Evolutionary conservation across 1,140 invertebrate genomes (phyloP).

Genomic region (Schmidtea mediterranea): DNA sequence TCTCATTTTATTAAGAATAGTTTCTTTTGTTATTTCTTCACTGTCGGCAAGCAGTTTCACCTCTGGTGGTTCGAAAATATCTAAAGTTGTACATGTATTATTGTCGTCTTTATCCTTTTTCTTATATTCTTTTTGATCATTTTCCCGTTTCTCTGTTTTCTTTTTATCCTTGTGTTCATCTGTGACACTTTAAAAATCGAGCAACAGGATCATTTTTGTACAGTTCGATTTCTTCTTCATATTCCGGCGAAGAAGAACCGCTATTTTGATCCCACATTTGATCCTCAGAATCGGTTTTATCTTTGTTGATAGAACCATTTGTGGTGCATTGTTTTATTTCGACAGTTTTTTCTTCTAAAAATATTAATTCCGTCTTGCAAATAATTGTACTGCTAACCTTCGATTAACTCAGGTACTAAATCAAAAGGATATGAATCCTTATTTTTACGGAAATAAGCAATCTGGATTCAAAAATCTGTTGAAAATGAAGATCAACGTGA

Average conservation of each 20-base stretch:
- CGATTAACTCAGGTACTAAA: neutral
- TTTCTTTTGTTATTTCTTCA: no score
- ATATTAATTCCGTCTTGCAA: no score
- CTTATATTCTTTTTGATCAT: conserved; percentile 16
- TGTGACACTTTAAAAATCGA: neutral
- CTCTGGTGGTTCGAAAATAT: no score
- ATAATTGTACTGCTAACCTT: neutral
- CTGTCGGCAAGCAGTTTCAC: no score
- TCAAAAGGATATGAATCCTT: conserved; percentile 1
- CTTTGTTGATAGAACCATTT: no score
- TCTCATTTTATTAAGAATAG: no score
- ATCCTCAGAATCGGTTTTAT: conserved; percentile 15
- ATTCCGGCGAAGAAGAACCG: conserved; percentile 8
- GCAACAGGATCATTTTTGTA: conserved; percentile 36
- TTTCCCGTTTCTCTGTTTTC: conserved; percentile 28
- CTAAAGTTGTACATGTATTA: no score
- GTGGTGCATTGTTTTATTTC: no score
- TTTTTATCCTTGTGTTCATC: conserved; percentile 31
- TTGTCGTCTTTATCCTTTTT: conserved; percentile 23
- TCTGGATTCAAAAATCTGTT: conserved; percentile 51
- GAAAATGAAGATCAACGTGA: no score
- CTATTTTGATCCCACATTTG: conserved; percentile 9
- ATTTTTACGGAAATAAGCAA: conserved; percentile 12
- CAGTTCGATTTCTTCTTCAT: conserved; percentile 28
- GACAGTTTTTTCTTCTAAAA: no score